Evolutionary conservation across 2,113 vertebrate species (phyloP).

Genomic region (Phocoena phocoena): DNA sequence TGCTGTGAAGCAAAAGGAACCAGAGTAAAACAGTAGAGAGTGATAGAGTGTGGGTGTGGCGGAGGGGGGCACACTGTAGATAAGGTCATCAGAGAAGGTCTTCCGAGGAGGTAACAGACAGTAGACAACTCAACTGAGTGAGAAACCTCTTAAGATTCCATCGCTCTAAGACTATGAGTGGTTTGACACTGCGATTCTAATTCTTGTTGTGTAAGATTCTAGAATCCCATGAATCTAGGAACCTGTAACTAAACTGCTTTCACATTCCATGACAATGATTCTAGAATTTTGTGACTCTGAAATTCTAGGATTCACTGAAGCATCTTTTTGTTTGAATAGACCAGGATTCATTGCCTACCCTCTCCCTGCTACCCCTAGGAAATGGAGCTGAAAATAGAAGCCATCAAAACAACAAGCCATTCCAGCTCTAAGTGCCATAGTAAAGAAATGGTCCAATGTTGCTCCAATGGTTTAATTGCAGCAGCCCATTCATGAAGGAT

Average conservation of each 20-base stretch:
- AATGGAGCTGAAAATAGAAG: conserved; percentile 73
- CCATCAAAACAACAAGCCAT: conserved; percentile 69
- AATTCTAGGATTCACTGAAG: conserved; percentile 52
- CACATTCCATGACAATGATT: not conserved
- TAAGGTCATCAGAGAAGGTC: not conserved
- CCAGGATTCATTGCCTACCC: conserved; percentile 65
- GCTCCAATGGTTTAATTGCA: conserved; percentile 54
- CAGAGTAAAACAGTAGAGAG: not conserved
- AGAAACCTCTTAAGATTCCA: not conserved
- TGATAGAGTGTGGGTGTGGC: not conserved
- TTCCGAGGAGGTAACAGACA: not conserved
- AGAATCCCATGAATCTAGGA: not conserved
- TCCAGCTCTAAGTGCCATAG: conserved; percentile 67
- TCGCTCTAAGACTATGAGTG: not conserved
- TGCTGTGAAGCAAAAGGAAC: not conserved
- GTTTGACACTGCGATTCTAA: not conserved
- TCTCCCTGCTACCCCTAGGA: conserved; percentile 63
- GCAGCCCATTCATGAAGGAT: conserved; percentile 60
- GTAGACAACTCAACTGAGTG: not conserved
- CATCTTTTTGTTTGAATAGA: conserved; percentile 64
- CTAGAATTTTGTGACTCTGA: conserved; percentile 53
- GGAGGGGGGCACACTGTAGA: rapidly evolving
- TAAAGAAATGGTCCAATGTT: conserved; percentile 71
- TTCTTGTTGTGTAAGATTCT: conserved; percentile 37
- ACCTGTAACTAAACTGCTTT: not conserved